Percentiles rank a stretch among this genome's conserved stretches.
Conservation (phyloP, 2,797 vertebrate species). For the Mastacembelus armatus region DNA sequence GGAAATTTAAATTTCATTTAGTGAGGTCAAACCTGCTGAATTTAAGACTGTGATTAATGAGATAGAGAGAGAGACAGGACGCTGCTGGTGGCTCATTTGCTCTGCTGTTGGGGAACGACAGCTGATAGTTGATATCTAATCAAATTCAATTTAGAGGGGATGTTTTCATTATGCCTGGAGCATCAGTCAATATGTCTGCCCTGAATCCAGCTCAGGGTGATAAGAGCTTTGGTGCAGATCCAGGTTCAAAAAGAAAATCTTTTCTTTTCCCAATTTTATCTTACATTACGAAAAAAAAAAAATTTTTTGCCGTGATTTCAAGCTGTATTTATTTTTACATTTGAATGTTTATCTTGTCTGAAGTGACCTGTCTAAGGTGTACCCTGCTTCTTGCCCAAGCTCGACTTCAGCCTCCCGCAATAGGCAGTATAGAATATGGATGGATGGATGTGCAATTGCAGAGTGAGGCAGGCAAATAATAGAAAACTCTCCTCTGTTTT, state of each 20-base stretch:
- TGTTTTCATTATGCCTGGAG: slow-evolving; percentile 70
- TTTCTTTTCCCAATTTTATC: too few species aligned
- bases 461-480: slow-evolving; percentile 6
- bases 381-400: too few species aligned
- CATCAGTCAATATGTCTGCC: slow-evolving; percentile 65
- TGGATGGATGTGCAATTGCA: too few species aligned
- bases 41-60: slow-evolving; percentile 46
- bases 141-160: slow-evolving; percentile 64
- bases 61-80: background rate
- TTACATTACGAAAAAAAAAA: too few species aligned
- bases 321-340: too few species aligned
- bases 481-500: slow-evolving; percentile 14
- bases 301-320: too few species aligned
- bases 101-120: slow-evolving; percentile 50
- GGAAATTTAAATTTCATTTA: slow-evolving; percentile 6
- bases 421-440: too few species aligned
- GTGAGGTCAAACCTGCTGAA: slow-evolving; percentile 46
- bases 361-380: too few species aligned
- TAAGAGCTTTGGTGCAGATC: slow-evolving; percentile 19
- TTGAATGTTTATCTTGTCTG: too few species aligned
- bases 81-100: slow-evolving; percentile 48
- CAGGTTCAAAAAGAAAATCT: too few species aligned
- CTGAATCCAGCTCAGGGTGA: slow-evolving; percentile 29
- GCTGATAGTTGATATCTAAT: slow-evolving; percentile 72
- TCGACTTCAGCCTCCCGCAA: too few species aligned